Conservation (phyloP, 2,797 vertebrate species). For the Tragelaphus eurycerus region DNA sequence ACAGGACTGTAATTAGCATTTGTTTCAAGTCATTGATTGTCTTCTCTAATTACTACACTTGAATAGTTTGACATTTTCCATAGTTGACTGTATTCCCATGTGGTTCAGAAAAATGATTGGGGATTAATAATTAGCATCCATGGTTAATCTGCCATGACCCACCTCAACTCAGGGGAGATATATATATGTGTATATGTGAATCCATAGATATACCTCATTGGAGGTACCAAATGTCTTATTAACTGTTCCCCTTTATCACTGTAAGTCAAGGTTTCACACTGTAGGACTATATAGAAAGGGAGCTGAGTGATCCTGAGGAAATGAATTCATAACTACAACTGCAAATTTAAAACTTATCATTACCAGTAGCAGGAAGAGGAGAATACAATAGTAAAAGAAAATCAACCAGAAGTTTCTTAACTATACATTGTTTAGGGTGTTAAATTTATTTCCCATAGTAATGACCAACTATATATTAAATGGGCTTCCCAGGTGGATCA, state of each 20-base stretch:
- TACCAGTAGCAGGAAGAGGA: background rate
- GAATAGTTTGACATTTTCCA: background rate
- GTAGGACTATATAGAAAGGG: background rate
- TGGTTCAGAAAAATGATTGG: background rate
- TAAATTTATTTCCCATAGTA: background rate
- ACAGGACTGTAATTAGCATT: background rate
- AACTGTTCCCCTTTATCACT: background rate
- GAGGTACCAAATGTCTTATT: background rate
- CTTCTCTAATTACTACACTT: background rate
- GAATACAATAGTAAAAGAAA: background rate
- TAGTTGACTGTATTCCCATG: background rate
- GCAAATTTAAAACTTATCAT: background rate
- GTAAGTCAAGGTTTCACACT: background rate
- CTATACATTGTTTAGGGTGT: background rate
- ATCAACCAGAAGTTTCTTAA: background rate
- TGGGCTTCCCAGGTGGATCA: background rate
- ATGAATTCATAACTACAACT: background rate
- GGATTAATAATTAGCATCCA: background rate
- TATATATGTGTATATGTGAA: background rate
- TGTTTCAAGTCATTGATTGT: constrained; percentile 1
- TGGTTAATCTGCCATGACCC: background rate
- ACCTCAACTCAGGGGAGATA: background rate
- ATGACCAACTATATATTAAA: background rate
- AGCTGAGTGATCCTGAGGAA: background rate
- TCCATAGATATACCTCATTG: background rate